phyloP scores from a whole-genome alignment of 2,888 invertebrate species.

The Mimas tiliae region DNA sequence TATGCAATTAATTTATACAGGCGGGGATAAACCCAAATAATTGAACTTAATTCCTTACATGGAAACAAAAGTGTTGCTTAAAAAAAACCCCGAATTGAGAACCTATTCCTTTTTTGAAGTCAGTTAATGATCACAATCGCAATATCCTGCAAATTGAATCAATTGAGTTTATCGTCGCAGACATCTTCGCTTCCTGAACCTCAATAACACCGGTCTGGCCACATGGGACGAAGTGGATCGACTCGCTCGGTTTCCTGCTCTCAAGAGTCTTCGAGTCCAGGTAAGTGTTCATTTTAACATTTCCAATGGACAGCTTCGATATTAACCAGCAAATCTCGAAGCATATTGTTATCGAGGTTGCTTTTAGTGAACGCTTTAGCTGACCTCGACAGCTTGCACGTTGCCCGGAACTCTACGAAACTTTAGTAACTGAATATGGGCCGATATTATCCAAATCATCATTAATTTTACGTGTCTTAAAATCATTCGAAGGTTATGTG shows the following conservation, averaged over 20 bases:
- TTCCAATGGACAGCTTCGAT: constrained; percentile 23
- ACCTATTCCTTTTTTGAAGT: no score
- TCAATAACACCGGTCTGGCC: constrained; percentile 92
- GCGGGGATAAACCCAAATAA: background rate
- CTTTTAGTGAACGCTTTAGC: constrained; percentile 36
- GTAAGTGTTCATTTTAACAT: constrained; percentile 66
- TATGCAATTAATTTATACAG: no score
- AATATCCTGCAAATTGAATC: constrained; percentile 30
- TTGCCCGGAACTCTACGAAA: constrained; percentile 47
- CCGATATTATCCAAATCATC: constrained; percentile 11
- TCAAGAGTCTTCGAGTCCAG: constrained; percentile 93
- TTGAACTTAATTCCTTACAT: background rate
- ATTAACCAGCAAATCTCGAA: background rate
- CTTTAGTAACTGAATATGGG: constrained; percentile 2
- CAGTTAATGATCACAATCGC: constrained; percentile 18
- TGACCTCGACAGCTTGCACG: constrained; percentile 51
- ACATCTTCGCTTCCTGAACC: constrained; percentile 90
- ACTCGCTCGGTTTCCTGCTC: constrained; percentile 91
- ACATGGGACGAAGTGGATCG: constrained; percentile 96
- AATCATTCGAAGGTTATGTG: constrained; percentile 4
- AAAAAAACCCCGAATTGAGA: no score
- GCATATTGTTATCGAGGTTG: constrained; percentile 8
- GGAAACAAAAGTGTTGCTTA: background rate
- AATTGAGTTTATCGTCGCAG: constrained; percentile 59
- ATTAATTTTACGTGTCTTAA: background rate